phyloP scores from a whole-genome alignment of 2,888 invertebrate species.

The Heliconius cydno region DNA sequence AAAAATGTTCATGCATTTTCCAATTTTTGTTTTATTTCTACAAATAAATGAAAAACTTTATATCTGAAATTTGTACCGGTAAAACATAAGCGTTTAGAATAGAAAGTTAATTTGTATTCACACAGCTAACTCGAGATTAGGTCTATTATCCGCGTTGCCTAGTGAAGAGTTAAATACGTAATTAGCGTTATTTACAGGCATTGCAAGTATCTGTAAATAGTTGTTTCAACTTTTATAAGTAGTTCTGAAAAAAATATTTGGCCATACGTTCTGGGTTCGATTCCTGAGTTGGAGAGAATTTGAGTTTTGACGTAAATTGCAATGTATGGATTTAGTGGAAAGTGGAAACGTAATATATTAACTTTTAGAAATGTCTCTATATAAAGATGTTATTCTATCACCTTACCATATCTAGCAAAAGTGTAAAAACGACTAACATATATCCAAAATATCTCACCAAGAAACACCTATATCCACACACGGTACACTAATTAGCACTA shows the following conservation, averaged over 20 bases:
- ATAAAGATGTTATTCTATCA: neutral
- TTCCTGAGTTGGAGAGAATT: too few relatives aligned
- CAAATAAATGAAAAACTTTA: neutral
- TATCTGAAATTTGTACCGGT: neutral
- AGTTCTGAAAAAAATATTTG: too few relatives aligned
- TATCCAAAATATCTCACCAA: neutral
- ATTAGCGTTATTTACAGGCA: slow-evolving; percentile 15
- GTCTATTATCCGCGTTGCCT: slow-evolving; percentile 15
- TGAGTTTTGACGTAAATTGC: too few relatives aligned
- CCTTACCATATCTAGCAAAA: too few relatives aligned
- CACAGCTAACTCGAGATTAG: slow-evolving; percentile 26
- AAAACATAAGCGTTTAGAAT: neutral
- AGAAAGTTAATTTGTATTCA: slow-evolving; percentile 26
- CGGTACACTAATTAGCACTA: neutral
- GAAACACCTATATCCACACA: too few relatives aligned
- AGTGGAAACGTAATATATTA: too few relatives aligned
- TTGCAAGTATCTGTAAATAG: neutral
- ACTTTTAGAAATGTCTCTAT: neutral
- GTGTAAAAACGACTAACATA: too few relatives aligned
- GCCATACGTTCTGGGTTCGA: too few relatives aligned
- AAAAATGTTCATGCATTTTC: too few relatives aligned
- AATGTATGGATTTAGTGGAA: too few relatives aligned
- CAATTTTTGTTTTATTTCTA: too few relatives aligned
- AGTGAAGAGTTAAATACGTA: slow-evolving; percentile 24
- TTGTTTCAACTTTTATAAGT: neutral